Percentiles rank a stretch among this genome's conserved stretches.
These are phyloP conservation scores for Tachypleus tridentatus DNA, from an alignment of 1,140 invertebrate genomes.

Conservation along the genomic window DNA sequence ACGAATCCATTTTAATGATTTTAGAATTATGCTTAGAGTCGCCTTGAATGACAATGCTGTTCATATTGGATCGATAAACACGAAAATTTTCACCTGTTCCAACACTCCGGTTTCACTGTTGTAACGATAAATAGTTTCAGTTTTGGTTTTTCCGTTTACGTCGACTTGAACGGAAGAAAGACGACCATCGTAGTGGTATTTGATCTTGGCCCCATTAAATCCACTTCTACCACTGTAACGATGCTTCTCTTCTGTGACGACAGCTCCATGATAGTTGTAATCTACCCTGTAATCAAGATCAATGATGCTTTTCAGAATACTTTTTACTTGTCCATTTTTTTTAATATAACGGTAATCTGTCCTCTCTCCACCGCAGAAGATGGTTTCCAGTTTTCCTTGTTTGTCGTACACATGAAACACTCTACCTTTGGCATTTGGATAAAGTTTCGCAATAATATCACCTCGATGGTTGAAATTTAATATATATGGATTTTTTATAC, in stretches of 20 bases:
- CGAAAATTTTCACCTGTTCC: constrained; percentile 55
- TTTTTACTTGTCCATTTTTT: constrained; percentile 65
- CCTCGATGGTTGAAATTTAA: constrained; percentile 82
- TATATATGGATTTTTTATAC: constrained; percentile 57
- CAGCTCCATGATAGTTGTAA: constrained; percentile 45
- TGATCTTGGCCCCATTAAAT: constrained; percentile 79
- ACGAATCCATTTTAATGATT: constrained; percentile 44
- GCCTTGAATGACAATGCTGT: constrained; percentile 24
- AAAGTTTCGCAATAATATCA: constrained; percentile 62
- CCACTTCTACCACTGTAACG: constrained; percentile 83
- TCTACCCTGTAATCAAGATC: constrained; percentile 38
- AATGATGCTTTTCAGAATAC: constrained; percentile 61
- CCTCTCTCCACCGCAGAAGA: constrained; percentile 69
- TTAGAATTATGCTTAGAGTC: constrained; percentile 22
- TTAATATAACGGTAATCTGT: constrained; percentile 69
- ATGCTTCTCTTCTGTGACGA: constrained; percentile 65
- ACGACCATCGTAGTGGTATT: constrained; percentile 68
- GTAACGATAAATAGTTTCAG: constrained; percentile 44
- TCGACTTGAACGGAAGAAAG: constrained; percentile 22
- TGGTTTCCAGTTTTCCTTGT: constrained; percentile 62
- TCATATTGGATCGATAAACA: constrained; percentile 32
- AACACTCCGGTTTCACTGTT: constrained; percentile 63
- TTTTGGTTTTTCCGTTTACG: constrained; percentile 20
- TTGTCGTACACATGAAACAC: constrained; percentile 79
- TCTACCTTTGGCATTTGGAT: constrained; percentile 75